These are phyloP conservation scores for Nomada ruficornis DNA, from an alignment of 2,888 invertebrate species.

Conservation along the genomic window DNA sequence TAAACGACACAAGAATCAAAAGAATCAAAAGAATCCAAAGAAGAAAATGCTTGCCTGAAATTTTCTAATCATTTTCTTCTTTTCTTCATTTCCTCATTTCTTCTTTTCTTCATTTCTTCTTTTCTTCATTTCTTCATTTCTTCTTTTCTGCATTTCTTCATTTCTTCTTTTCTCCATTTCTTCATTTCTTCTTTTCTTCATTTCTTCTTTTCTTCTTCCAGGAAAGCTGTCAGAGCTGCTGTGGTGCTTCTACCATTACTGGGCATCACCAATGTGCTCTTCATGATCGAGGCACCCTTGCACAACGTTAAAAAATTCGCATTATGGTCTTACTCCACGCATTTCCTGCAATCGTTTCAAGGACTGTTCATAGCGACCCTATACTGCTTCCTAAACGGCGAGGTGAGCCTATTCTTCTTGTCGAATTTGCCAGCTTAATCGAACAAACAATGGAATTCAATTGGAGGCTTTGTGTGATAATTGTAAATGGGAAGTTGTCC, in stretches of 20 bases:
- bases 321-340: constrained; percentile 91
- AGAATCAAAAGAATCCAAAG: not conserved
- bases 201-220: constrained; percentile 78
- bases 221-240: constrained; percentile 93
- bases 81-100: no score
- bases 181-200: not conserved
- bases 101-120: no score
- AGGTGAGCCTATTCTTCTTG: constrained; percentile 85
- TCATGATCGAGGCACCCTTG: constrained; percentile 89
- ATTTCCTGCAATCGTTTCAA: constrained; percentile 93
- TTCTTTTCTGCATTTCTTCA: not conserved
- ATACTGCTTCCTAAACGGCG: constrained; percentile 93
- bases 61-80: no score
- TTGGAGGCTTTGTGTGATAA: not conserved
- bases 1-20: constrained; percentile 30
- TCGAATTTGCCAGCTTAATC: not conserved
- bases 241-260: constrained; percentile 91
- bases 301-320: constrained; percentile 90
- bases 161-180: no score
- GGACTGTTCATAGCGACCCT: constrained; percentile 92
- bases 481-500: constrained; percentile 2
- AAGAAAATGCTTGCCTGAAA: not conserved
- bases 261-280: constrained; percentile 92
- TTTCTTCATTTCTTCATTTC: not conserved
- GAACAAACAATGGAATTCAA: not conserved